Percentiles rank a stretch among this genome's conserved stretches.
These are phyloP conservation scores for Cephalopholis sonnerati DNA, from an alignment of 2,113 vertebrate genomes.

Conservation along the genomic window DNA sequence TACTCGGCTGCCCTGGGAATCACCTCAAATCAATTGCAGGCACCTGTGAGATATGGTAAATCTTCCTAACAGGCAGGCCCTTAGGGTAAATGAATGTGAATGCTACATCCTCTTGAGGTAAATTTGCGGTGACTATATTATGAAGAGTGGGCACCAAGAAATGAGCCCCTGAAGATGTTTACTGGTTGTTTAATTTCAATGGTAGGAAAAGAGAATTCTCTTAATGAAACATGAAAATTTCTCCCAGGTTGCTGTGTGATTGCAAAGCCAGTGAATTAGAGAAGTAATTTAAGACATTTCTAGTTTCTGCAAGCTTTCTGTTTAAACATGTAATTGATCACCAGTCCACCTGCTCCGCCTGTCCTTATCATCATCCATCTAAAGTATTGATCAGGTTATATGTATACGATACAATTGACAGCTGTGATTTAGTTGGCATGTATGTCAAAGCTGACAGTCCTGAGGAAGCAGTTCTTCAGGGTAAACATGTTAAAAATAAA, in stretches of 20 bases:
- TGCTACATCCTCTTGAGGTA: constrained; percentile 23
- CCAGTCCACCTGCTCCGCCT: neutral
- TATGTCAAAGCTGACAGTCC: neutral
- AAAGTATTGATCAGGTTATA: constrained; percentile 43
- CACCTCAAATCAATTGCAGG: constrained; percentile 66
- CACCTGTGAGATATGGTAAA: constrained; percentile 54
- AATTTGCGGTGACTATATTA: constrained; percentile 18
- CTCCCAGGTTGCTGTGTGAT: neutral
- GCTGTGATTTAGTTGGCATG: constrained; percentile 15
- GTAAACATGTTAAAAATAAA: neutral
- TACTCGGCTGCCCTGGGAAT: constrained; percentile 60
- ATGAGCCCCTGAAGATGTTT: neutral
- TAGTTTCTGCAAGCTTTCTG: neutral
- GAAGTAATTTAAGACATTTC: neutral
- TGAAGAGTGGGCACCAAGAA: neutral
- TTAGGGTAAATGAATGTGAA: constrained; percentile 45
- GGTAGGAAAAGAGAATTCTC: neutral
- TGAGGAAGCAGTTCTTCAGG: neutral
- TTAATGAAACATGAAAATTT: constrained; percentile 10
- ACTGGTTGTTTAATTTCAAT: constrained; percentile 17
- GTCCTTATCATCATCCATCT: constrained; percentile 61
- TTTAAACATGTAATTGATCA: constrained; percentile 35
- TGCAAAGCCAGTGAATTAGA: constrained; percentile 9
- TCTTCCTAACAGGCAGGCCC: constrained; percentile 59
- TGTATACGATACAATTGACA: constrained; percentile 18